Percentiles rank a stretch among this genome's conserved stretches.
Conservation (phyloP, 2,797 vertebrate genomes). For the Pithecia hirsuta region DNA sequence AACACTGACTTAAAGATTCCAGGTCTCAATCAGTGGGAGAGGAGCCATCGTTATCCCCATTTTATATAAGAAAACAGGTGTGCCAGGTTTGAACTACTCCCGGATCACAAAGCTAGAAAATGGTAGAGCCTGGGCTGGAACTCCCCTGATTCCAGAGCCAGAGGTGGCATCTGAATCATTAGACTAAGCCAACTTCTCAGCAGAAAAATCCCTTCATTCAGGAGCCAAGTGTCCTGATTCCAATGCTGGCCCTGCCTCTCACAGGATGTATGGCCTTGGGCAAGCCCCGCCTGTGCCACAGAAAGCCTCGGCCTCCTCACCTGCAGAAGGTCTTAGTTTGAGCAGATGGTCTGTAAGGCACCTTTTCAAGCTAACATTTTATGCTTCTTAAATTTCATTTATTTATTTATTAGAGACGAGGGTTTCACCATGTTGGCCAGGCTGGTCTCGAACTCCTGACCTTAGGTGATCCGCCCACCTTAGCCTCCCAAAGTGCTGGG, state of each 20-base stretch:
- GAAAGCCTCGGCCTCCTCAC: background rate
- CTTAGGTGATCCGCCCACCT: no score
- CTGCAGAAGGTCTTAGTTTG: background rate
- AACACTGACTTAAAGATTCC: background rate
- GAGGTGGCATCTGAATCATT: background rate
- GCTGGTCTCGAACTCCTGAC: no score
- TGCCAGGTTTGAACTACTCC: background rate
- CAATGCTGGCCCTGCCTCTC: background rate
- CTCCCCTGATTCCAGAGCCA: background rate
- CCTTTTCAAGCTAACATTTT: background rate
- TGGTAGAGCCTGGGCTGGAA: background rate
- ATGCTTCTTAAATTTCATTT: background rate
- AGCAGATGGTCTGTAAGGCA: background rate
- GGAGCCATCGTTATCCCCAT: background rate
- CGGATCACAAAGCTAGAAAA: background rate
- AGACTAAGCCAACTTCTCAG: background rate
- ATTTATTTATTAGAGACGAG: no score
- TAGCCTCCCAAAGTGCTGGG: no score
- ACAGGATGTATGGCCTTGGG: background rate
- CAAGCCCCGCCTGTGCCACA: background rate
- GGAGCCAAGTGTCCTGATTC: background rate
- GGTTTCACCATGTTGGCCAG: no score
- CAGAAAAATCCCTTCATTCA: background rate
- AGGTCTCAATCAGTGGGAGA: background rate
- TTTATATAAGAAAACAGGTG: background rate